Percentiles rank a stretch among this genome's conserved stretches.
phyloP scores from a whole-genome alignment of 2,888 invertebrate genomes.

The Aricia artaxerxes region DNA sequence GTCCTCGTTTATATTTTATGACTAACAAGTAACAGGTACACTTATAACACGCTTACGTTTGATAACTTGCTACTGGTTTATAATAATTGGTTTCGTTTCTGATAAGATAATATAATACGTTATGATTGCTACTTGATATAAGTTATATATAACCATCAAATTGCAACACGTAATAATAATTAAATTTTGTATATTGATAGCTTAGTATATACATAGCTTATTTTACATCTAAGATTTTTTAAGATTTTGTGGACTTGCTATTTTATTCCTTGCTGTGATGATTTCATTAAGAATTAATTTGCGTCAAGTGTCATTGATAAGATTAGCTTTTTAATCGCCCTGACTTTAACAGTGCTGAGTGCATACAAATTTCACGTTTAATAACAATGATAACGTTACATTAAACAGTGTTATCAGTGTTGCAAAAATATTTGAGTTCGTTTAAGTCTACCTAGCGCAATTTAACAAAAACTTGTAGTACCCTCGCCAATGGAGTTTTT shows the following conservation, averaged over 20 bases:
- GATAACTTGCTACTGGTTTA: not conserved
- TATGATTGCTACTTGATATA: not conserved
- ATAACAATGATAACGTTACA: not conserved
- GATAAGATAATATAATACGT: not conserved
- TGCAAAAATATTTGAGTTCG: not conserved
- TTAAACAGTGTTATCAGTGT: not conserved
- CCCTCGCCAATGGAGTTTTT: not conserved
- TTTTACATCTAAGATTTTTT: not conserved
- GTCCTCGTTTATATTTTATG: too few species aligned
- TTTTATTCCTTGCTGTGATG: not conserved
- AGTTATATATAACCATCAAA: not conserved
- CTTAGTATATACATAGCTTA: not conserved
- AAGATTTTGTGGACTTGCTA: not conserved
- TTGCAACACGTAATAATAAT: not conserved
- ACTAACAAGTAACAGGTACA: too few species aligned
- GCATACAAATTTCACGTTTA: conserved; percentile 1
- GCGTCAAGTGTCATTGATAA: conserved; percentile 16
- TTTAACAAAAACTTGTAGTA: not conserved
- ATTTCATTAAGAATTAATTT: conserved; percentile 1
- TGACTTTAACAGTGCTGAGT: not conserved
- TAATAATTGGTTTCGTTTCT: not conserved
- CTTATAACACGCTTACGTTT: not conserved
- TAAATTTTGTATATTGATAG: not conserved
- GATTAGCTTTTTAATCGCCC: conserved; percentile 6
- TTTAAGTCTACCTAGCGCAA: not conserved